These are phyloP conservation scores for Agrotis segetum DNA, from an alignment of 2,888 invertebrate genomes.

Conservation along the genomic window DNA sequence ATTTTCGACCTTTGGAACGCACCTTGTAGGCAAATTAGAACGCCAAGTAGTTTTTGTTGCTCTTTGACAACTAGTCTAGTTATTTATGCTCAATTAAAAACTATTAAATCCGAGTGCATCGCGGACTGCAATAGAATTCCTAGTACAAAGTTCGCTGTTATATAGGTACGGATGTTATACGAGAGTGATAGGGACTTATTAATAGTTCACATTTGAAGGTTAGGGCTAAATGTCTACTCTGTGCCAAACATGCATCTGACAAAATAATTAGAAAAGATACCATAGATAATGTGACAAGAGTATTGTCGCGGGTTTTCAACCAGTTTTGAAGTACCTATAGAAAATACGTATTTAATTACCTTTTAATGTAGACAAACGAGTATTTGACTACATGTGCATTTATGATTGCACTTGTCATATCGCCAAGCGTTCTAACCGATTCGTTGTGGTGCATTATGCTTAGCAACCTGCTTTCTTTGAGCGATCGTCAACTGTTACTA, in stretches of 20 bases:
- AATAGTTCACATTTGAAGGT: slow-evolving; percentile 85
- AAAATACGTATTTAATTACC: neutral
- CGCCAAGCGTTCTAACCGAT: slow-evolving; percentile 6
- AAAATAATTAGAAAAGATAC: slow-evolving; percentile 47
- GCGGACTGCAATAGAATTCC: slow-evolving; percentile 67
- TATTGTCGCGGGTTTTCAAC: slow-evolving; percentile 13
- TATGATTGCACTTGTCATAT: slow-evolving; percentile 1
- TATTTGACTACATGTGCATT: neutral
- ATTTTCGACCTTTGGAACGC: slow-evolving; percentile 33
- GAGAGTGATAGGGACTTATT: slow-evolving; percentile 76
- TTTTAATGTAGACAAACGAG: neutral
- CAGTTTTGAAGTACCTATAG: neutral
- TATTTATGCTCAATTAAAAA: slow-evolving; percentile 70
- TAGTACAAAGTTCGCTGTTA: slow-evolving; percentile 84
- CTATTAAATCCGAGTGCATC: slow-evolving; percentile 69
- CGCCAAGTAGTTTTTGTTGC: slow-evolving; percentile 29
- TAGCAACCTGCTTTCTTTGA: neutral
- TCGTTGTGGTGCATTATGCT: slow-evolving; percentile 6
- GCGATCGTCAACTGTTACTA: neutral
- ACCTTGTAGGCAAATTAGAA: slow-evolving; percentile 18
- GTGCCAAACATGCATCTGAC: slow-evolving; percentile 69
- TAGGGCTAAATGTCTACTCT: slow-evolving; percentile 75
- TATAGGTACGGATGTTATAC: slow-evolving; percentile 72
- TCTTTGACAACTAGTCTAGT: slow-evolving; percentile 31
- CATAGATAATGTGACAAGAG: slow-evolving; percentile 13